phyloP scores from a whole-genome alignment of 2,888 invertebrate genomes.

The Chymomyza amoena region DNA sequence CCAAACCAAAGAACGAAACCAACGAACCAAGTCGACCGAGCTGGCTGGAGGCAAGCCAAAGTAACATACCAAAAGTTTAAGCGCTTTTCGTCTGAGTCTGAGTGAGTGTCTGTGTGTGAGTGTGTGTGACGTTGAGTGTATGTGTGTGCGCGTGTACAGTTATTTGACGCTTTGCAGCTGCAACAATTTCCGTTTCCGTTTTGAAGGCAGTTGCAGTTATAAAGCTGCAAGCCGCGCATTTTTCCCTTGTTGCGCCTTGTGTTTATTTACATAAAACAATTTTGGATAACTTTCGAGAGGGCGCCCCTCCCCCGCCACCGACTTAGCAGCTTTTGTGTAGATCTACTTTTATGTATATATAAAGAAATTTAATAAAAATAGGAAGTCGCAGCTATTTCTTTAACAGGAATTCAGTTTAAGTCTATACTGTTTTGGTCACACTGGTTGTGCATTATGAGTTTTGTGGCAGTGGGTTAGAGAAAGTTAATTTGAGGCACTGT shows the following conservation, averaged over 20 bases:
- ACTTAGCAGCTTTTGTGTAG: background rate
- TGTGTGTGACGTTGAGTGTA: constrained; percentile 40
- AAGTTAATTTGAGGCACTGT: constrained; percentile 30
- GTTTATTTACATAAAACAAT: constrained; percentile 70
- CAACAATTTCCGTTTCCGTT: constrained; percentile 69
- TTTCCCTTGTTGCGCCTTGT: constrained; percentile 27
- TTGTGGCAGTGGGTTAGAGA: constrained; percentile 15
- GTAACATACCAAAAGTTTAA: constrained; percentile 26
- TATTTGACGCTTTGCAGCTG: constrained; percentile 59
- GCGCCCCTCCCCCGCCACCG: too few relatives aligned
- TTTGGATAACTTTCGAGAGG: constrained; percentile 54
- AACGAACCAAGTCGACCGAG: background rate
- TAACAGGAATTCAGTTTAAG: background rate
- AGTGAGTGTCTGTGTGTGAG: constrained; percentile 1
- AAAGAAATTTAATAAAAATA: background rate
- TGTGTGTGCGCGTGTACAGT: constrained; percentile 33
- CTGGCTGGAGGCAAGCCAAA: constrained; percentile 18
- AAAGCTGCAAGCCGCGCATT: constrained; percentile 19
- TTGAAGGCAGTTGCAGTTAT: constrained; percentile 34
- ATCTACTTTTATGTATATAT: background rate
- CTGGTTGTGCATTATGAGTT: constrained; percentile 36
- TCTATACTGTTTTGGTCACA: background rate
- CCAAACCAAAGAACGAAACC: background rate
- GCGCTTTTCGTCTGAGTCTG: constrained; percentile 16
- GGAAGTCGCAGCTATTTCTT: constrained; percentile 6